Conservation (phyloP, 2,113 vertebrate genomes). For the Gadus macrocephalus region DNA sequence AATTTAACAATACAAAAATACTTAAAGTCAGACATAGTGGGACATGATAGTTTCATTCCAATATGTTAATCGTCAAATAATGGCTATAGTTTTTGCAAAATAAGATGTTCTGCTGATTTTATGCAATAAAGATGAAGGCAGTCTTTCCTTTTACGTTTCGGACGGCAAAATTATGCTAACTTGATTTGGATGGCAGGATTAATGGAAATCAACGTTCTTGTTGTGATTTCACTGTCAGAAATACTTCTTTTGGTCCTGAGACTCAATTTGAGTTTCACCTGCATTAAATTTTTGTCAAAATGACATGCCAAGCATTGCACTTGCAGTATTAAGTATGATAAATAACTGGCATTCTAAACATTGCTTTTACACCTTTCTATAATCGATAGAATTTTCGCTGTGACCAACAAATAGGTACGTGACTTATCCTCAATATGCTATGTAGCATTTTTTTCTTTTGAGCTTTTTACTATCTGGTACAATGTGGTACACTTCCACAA, state of each 20-base stretch:
- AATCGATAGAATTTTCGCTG: background rate
- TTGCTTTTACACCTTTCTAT: background rate
- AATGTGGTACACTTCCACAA: too few species aligned
- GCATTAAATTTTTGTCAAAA: constrained; percentile 10
- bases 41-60: constrained; percentile 16
- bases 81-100: constrained; percentile 29
- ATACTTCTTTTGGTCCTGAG: too few species aligned
- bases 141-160: constrained; percentile 31
- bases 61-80: constrained; percentile 29
- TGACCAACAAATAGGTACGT: background rate
- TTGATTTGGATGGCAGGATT: background rate
- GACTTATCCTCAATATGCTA: background rate
- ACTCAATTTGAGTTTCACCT: too few species aligned
- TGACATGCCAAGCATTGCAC: background rate
- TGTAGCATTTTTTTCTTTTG: too few species aligned
- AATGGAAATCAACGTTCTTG: background rate
- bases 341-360: background rate
- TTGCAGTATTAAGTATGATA: constrained; percentile 3
- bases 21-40: constrained; percentile 32
- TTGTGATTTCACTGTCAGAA: too few species aligned
- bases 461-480: too few species aligned
- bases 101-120: constrained; percentile 34
- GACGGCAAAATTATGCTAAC: background rate
- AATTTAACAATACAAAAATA: constrained; percentile 35
- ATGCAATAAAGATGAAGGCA: constrained; percentile 37